A percentile compares a stretch with the other conserved stretches of the same genome.
phyloP scores from a whole-genome alignment of 1,140 invertebrate genomes.

The Bombus vancouverensis region DNA sequence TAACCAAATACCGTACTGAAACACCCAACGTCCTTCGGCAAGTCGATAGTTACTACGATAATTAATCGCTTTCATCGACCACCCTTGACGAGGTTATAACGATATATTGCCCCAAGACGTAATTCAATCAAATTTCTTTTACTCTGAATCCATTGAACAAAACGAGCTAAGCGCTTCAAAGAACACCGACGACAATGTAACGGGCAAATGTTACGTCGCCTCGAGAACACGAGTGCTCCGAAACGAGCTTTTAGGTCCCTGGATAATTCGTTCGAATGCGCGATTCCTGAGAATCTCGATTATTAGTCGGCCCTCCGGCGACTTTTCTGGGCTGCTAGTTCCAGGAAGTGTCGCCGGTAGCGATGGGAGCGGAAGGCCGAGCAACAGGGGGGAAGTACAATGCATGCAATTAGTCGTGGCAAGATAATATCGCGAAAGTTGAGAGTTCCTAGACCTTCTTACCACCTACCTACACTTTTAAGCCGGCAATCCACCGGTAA shows the following conservation, averaged over 20 bases:
- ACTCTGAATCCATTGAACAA: not conserved
- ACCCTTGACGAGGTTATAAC: no score
- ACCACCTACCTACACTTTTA: no score
- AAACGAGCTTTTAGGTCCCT: not conserved
- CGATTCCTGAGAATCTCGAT: constrained; percentile 23
- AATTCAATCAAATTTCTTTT: not conserved
- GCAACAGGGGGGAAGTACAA: constrained; percentile 43
- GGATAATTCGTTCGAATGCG: not conserved
- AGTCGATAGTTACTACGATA: not conserved
- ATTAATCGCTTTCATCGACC: not conserved
- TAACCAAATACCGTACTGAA: no score
- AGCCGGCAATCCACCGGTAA: no score
- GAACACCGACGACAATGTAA: not conserved
- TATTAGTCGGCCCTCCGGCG: not conserved
- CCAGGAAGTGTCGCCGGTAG: constrained; percentile 36
- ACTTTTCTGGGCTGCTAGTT: constrained; percentile 23
- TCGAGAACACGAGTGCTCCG: not conserved
- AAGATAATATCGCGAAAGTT: constrained; percentile 67
- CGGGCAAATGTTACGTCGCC: not conserved
- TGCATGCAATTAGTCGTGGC: constrained; percentile 70
- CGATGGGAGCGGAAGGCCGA: not conserved
- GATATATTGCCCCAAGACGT: no score
- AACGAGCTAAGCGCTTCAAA: not conserved
- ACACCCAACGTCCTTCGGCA: not conserved
- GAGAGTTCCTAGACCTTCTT: not conserved